Conservation (phyloP, 2,113 vertebrate species). For the Eurystomus gularis region DNA sequence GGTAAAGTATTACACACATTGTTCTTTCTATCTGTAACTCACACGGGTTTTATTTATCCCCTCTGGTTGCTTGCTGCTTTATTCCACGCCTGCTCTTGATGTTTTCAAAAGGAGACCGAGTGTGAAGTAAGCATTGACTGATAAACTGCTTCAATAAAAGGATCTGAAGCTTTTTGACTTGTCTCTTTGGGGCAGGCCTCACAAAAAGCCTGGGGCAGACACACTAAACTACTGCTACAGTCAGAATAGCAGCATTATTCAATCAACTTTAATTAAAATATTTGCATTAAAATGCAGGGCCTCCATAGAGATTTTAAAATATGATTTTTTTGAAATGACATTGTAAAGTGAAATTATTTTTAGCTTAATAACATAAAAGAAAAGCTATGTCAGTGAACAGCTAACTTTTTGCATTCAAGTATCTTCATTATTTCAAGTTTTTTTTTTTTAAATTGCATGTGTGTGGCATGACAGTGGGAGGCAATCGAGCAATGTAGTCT, state of each 20-base stretch:
- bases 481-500: not conserved
- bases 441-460: not conserved
- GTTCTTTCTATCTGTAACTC: not conserved
- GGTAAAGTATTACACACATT: not conserved
- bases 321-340: not conserved
- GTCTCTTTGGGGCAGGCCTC: not conserved
- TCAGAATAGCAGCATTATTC: not conserved
- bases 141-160: not conserved
- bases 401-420: not conserved
- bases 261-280: not conserved
- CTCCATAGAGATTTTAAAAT: not conserved
- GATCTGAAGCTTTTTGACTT: not conserved
- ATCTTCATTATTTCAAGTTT: not conserved
- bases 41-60: not conserved
- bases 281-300: not conserved
- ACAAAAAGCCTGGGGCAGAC: not conserved
- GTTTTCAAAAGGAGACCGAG: not conserved
- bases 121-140: not conserved
- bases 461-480: not conserved
- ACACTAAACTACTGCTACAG: not conserved
- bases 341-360: not conserved
- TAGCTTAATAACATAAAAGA: not conserved
- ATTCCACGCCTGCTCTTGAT: not conserved
- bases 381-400: not conserved
- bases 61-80: not conserved